A percentile compares a stretch with the other conserved stretches of the same genome.
phyloP scores from a whole-genome alignment of 2,888 invertebrate species.

The Nematopogon swammerdamellus region DNA sequence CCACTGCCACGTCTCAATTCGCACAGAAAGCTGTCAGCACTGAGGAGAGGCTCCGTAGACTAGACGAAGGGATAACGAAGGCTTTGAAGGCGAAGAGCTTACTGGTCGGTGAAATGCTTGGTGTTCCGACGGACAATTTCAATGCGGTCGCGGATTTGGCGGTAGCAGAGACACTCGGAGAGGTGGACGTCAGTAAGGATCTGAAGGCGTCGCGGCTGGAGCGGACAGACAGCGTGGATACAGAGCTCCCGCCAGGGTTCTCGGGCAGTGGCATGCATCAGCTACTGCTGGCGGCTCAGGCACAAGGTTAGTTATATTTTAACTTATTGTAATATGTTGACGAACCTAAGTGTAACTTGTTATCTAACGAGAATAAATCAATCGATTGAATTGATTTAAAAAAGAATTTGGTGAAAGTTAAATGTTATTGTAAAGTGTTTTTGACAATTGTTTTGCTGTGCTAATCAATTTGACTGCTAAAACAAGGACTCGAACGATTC shows the following conservation, averaged over 20 bases:
- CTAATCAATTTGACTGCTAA: no score
- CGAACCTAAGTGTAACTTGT: no score
- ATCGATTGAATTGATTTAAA: no score
- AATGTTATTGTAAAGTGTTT: no score
- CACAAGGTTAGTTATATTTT: slow-evolving; percentile 34
- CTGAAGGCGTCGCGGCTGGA: slow-evolving; percentile 14
- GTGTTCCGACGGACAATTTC: slow-evolving; percentile 23
- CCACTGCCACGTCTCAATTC: no score
- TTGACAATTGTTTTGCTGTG: no score
- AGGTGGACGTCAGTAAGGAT: slow-evolving; percentile 22
- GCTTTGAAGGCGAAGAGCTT: slow-evolving; percentile 31
- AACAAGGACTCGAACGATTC: no score
- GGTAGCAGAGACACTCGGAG: slow-evolving; percentile 32
- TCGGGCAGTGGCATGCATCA: slow-evolving; percentile 28
- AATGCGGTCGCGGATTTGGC: slow-evolving; percentile 26
- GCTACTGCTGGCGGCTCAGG: slow-evolving; percentile 38
- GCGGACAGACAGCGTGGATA: not conserved
- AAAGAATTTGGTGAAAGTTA: no score
- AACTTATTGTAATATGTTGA: no score
- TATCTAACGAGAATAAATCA: no score
- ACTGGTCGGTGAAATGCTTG: slow-evolving; percentile 27
- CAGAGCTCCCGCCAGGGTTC: slow-evolving; percentile 1
- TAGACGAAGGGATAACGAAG: slow-evolving; percentile 30
- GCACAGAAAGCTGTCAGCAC: not conserved
- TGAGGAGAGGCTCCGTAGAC: slow-evolving; percentile 36